Conservation (phyloP, 1,140 invertebrate species). For the Proales similis region DNA sequence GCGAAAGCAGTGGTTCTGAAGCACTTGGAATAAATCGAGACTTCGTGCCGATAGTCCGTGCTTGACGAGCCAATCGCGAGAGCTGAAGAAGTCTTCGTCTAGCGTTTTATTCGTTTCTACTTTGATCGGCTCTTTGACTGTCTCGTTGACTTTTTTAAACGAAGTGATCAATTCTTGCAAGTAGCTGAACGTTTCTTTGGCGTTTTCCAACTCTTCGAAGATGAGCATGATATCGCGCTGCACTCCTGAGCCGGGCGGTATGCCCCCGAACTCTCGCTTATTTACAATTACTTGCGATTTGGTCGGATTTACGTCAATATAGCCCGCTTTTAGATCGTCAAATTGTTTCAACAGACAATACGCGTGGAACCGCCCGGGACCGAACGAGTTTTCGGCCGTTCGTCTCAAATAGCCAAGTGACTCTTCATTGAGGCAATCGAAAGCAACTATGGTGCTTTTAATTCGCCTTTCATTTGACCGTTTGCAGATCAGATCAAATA, state of each 20-base stretch:
- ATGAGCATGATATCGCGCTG: slow-evolving; percentile 49
- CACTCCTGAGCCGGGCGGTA: slow-evolving; percentile 49
- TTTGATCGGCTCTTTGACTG: neutral
- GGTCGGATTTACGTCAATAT: slow-evolving; percentile 42
- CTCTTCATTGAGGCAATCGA: slow-evolving; percentile 48
- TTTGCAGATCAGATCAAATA: slow-evolving; percentile 40
- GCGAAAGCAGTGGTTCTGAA: slow-evolving; percentile 49
- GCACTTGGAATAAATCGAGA: slow-evolving; percentile 48
- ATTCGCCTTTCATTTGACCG: slow-evolving; percentile 9
- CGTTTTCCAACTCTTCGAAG: slow-evolving; percentile 52
- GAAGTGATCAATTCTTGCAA: slow-evolving; percentile 45
- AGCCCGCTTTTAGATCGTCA: slow-evolving; percentile 46
- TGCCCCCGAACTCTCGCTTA: slow-evolving; percentile 49
- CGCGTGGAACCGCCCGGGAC: slow-evolving; percentile 47
- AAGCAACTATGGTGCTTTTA: slow-evolving; percentile 49
- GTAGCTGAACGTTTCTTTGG: slow-evolving; percentile 46
- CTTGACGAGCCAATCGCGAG: slow-evolving; percentile 47
- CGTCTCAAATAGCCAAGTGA: slow-evolving; percentile 46
- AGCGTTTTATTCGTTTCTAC: neutral
- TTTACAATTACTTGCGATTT: slow-evolving; percentile 50
- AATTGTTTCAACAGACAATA: slow-evolving; percentile 52
- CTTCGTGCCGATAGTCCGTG: slow-evolving; percentile 47
- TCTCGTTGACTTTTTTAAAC: slow-evolving; percentile 40
- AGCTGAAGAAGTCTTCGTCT: slow-evolving; percentile 50
- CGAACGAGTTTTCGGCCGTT: slow-evolving; percentile 43